Conservation (phyloP, 2,113 vertebrate genomes). For the Cynopterus brachyotis region DNA sequence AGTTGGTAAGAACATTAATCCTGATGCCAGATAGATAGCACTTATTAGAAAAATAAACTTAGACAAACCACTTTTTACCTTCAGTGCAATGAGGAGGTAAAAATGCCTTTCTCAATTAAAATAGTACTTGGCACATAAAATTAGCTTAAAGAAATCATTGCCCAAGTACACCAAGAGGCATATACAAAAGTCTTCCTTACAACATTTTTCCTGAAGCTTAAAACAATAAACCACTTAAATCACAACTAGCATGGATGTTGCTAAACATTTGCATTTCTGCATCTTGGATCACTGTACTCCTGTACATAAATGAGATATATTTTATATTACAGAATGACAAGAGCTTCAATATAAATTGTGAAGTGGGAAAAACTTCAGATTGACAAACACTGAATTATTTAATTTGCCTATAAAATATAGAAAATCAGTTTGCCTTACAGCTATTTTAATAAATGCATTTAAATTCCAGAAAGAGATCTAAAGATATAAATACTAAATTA, state of each 20-base stretch:
- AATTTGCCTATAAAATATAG: neutral
- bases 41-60: neutral
- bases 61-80: neutral
- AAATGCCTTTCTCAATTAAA: neutral
- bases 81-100: neutral
- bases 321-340: neutral
- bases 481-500: neutral
- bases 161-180: neutral
- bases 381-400: neutral
- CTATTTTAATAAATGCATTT: slow-evolving; percentile 27
- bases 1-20: neutral
- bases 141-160: neutral
- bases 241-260: neutral
- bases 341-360: neutral
- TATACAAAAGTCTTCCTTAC: neutral
- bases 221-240: neutral
- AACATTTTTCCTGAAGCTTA: neutral
- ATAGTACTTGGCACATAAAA: neutral
- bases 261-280: neutral
- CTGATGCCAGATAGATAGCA: neutral
- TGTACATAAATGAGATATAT: neutral
- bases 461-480: neutral
- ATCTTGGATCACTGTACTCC: neutral
- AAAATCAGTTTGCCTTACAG: neutral
- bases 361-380: neutral